Conservation (phyloP, 2,113 vertebrate genomes). For the Microcebus ravelobensis region DNA sequence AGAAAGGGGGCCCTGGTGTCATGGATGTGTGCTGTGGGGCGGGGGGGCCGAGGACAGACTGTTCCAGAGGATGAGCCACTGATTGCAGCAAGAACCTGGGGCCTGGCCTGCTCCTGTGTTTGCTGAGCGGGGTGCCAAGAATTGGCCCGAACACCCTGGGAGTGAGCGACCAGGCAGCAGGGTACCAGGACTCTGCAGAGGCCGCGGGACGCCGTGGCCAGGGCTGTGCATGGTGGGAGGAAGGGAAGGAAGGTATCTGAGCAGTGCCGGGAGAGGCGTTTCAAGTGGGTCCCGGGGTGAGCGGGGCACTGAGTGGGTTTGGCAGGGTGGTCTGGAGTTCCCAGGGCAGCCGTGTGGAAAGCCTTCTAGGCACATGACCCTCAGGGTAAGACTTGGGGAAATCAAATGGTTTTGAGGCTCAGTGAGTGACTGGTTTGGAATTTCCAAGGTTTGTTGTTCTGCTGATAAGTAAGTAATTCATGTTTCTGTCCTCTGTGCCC, state of each 20-base stretch:
- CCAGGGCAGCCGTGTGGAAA: not conserved
- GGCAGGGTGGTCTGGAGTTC: not conserved
- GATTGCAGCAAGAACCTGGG: not conserved
- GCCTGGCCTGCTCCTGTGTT: not conserved
- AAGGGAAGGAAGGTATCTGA: no score
- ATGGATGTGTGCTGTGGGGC: no score
- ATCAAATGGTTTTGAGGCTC: not conserved
- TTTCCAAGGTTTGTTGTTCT: not conserved
- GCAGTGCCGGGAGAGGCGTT: not conserved
- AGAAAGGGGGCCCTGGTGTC: not conserved
- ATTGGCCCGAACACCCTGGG: not conserved
- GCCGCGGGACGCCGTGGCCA: not conserved
- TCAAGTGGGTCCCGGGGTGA: no score
- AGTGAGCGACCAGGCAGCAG: not conserved
- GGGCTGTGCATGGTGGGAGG: not conserved
- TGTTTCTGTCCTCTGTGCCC: not conserved
- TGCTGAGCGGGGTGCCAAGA: accelerated
- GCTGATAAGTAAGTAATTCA: not conserved
- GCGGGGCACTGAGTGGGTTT: not conserved
- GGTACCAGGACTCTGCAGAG: accelerated
- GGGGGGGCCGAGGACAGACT: no score
- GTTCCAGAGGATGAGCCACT: not conserved
- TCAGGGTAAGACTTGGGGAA: not conserved
- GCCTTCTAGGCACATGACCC: not conserved
- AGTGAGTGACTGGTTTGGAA: not conserved